Base-by-base conservation (phyloP, 1,140 invertebrate species). In the Bombus waltoni region DNA sequence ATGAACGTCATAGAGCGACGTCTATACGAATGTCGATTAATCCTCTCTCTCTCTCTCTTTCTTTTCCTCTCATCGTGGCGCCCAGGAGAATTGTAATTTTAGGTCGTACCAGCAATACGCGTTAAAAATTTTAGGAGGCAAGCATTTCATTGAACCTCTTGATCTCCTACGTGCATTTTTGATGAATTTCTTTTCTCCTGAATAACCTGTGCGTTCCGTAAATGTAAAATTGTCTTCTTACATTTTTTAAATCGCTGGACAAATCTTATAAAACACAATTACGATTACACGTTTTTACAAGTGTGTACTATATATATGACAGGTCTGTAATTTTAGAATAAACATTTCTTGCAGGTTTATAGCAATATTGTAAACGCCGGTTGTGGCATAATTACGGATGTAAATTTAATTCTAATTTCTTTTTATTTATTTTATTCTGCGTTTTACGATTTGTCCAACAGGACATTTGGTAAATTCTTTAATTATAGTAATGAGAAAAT, bases 61-160 rank as follows among this genome's bases (percentile, higher is more conserved):
- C 32, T 32, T n/a, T n/a, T n/a, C n/a, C 32, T 32, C n/a, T 22
- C 62, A 44, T 28, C 9, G 44, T 13, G 47, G 4, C 28, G 59
- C 13, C 40, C 22, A 76, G 62, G 25, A 11, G 66, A 83, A 83
- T 76, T 76, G 66, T n/a, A 47, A 75, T 75, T 76, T 66, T 83
- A 59, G 40, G 42, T 83, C 72, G 42, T 13, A 11, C 5, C 1
- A 15, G 38, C 28, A 22, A 44, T 53, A 40, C n/a, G 38, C 38
- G 40, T 35, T 32, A 32, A 6, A 25, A 72, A 57, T n/a, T 57
- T 71, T 42, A n/a, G 11, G 4, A 28, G 11, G 38, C 6, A n/a
- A 13, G n/a, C 32, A 72, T 8, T 32, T n/a, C 25, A 22, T 40
- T 40, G 11, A 35, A 68, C 2, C 18, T 35, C 65, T 13, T 42